Base-by-base conservation (phyloP, 2,797 vertebrate species). In the Chanos chanos region DNA sequence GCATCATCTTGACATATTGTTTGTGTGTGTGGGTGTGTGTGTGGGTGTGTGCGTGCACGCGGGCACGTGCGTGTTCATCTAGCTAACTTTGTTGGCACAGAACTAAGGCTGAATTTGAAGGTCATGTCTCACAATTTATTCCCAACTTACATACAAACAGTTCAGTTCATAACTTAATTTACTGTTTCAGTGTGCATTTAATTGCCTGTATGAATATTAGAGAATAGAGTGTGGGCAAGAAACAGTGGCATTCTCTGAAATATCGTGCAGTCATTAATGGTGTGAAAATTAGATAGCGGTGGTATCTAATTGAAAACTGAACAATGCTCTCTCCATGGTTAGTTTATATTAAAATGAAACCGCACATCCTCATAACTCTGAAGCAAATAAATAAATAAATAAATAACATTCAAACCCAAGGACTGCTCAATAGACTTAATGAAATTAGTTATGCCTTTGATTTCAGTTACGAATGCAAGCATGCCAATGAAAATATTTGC, bases 401-500 rank as follows among this genome's bases (percentile, higher is more conserved):
- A 36, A 49, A 43, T 30, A 31, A 12, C 48, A 59, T 58, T 28
- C 28, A 8, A 9, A 40, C 30, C 13, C 36, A 59, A 37, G 36
- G 41, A 49, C 50, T 51, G 1, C 16, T 59, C 44, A 45, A 41
- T 47, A 48, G 30, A 57, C 18, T 18, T 69, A 63, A 69, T 69
- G 30, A 69, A 49, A 18, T n/a, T 37, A 50, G 64, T 51, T 41
- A 33, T 34, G 33, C 49, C 28, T 60, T 67, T 64, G 70, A 63
- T 72, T 67, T 61, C 27, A 51, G 56, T 27, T 36, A 57, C 2
- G 8, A 25, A 40, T 37, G 50, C 34, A 37, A 39, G 64, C 48
- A 52, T 33, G 62, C 24, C 53, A 48, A 48, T 16, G 19, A 77
- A 83, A 80, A 76, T 43, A 81, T 79, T 83, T 83, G 75, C 78